Percentiles rank a stretch among this genome's conserved stretches.
These are phyloP conservation scores for Actinopyga echinites DNA, from an alignment of 53 echinoderm and acorn worm genomes.

Conservation along the genomic window DNA sequence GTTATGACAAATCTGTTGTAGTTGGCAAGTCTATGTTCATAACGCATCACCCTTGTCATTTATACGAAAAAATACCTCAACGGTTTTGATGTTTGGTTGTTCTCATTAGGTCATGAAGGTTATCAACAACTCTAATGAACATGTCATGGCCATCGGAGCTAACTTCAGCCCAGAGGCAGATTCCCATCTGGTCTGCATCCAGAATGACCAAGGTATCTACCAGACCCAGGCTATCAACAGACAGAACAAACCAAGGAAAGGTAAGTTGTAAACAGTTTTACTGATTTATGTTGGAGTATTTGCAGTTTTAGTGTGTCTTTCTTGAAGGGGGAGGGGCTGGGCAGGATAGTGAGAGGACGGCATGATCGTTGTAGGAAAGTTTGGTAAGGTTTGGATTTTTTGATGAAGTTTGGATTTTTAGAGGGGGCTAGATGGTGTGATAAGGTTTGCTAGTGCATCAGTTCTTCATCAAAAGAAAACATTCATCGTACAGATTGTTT, in stretches of 20 bases:
- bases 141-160: slow-evolving; percentile 96
- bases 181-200: slow-evolving; percentile 97
- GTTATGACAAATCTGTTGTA: too few species aligned
- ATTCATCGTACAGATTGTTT: too few species aligned
- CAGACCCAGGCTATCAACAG: slow-evolving; percentile 98
- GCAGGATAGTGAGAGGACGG: too few species aligned
- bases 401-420: too few species aligned
- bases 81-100: background rate
- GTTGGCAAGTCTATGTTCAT: background rate
- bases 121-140: slow-evolving; percentile 97
- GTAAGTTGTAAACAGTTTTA: slow-evolving; percentile 28
- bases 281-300: too few species aligned
- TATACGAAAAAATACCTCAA: background rate
- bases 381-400: too few species aligned
- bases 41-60: background rate
- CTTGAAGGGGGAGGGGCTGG: too few species aligned
- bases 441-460: too few species aligned
- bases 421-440: too few species aligned
- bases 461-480: too few species aligned
- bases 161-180: slow-evolving; percentile 94
- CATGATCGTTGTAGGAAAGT: too few species aligned
- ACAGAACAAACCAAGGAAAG: slow-evolving; percentile 97
- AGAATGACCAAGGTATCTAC: slow-evolving; percentile 93
- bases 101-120: slow-evolving; percentile 93
- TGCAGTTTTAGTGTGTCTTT: too few species aligned